These are phyloP conservation scores for Drosophila mulleri DNA, from an alignment of 2,888 invertebrate genomes.

Conservation along the genomic window DNA sequence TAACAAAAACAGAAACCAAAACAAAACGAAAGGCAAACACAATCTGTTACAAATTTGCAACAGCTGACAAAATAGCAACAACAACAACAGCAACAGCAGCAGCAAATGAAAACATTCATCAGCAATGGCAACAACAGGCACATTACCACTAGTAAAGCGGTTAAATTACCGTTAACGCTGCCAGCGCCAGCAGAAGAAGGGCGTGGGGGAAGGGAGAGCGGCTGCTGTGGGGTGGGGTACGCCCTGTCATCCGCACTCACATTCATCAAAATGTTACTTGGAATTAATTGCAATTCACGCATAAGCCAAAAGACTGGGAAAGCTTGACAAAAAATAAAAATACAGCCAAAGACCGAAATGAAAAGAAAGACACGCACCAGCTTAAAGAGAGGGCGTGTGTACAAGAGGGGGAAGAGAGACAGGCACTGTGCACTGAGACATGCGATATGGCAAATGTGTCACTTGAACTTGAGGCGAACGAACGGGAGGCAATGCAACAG, in stretches of 20 bases:
- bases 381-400: background rate
- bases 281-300: slow-evolving; percentile 77
- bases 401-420: background rate
- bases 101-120: slow-evolving; percentile 21
- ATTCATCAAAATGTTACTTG: slow-evolving; percentile 46
- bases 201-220: background rate
- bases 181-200: slow-evolving; percentile 9
- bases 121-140: slow-evolving; percentile 17
- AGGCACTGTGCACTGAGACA: slow-evolving; percentile 58
- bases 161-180: slow-evolving; percentile 27
- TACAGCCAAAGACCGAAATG: slow-evolving; percentile 5
- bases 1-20: background rate
- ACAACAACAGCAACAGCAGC: slow-evolving; percentile 18
- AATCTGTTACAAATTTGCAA: slow-evolving; percentile 40
- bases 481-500: slow-evolving; percentile 24
- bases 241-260: slow-evolving; percentile 45
- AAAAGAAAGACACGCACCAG: slow-evolving; percentile 32
- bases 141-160: slow-evolving; percentile 22
- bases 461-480: slow-evolving; percentile 69
- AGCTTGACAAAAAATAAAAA: slow-evolving; percentile 32
- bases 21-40: slow-evolving; percentile 39
- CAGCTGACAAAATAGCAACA: slow-evolving; percentile 50
- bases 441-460: slow-evolving; percentile 74
- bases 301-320: slow-evolving; percentile 46
- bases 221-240: background rate